Evolutionary conservation across 2,888 invertebrate species (phyloP).

Genomic region (Saturnia japonica): DNA sequence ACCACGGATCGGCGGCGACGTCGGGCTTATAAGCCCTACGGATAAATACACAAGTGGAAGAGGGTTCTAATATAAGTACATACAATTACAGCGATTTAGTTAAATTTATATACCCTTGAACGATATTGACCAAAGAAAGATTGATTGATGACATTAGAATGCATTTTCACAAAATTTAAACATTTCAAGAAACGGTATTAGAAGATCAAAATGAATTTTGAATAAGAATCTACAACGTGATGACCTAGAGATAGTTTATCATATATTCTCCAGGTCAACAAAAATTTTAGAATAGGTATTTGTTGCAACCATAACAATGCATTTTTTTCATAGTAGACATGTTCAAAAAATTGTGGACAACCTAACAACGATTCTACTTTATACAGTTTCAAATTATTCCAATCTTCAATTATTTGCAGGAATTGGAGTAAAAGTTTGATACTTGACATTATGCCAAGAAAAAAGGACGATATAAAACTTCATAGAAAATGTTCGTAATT

Average conservation of each 20-base stretch:
- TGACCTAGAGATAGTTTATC: neutral
- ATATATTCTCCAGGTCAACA: neutral
- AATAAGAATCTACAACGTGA: neutral
- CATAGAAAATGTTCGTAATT: no score
- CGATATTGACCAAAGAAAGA: neutral
- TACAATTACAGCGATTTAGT: slow-evolving; percentile 8
- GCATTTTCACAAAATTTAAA: neutral
- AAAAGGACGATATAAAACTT: no score
- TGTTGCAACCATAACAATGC: no score
- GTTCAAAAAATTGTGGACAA: no score
- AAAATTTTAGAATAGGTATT: neutral
- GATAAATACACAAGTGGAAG: slow-evolving; percentile 42
- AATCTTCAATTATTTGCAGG: no score
- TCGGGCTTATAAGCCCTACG: slow-evolving; percentile 77
- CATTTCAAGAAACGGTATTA: neutral
- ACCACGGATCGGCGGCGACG: slow-evolving; percentile 61
- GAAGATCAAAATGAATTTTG: neutral
- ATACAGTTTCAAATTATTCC: no score
- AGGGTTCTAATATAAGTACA: slow-evolving; percentile 3
- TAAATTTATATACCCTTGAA: no score
- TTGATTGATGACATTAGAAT: neutral
- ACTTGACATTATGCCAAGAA: no score
- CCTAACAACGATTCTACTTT: no score
- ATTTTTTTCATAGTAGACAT: no score
- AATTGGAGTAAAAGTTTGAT: no score